A percentile compares a stretch with the other conserved stretches of the same genome.
These are phyloP conservation scores for Hozukius guyotensis DNA, from an alignment of 2,797 vertebrate genomes.

Conservation along the genomic window DNA sequence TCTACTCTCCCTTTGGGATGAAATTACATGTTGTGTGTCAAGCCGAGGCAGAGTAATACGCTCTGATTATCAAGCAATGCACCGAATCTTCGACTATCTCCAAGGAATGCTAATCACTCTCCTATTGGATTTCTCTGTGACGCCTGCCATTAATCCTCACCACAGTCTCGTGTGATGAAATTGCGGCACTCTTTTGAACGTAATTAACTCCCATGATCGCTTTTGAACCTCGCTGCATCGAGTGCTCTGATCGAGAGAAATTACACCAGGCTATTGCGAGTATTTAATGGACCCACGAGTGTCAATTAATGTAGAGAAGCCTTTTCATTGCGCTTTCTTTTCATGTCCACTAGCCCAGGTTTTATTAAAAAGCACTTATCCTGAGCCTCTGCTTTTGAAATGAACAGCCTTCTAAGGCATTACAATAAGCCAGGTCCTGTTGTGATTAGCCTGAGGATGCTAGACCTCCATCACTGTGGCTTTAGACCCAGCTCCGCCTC, in stretches of 20 bases:
- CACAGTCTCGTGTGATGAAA: constrained; percentile 63
- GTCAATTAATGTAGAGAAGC: constrained; percentile 76
- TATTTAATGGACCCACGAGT: constrained; percentile 76
- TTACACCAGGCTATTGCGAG: constrained; percentile 55
- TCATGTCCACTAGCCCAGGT: constrained; percentile 64
- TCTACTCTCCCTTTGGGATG: constrained; percentile 55
- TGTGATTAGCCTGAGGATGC: constrained; percentile 43
- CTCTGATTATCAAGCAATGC: constrained; percentile 71
- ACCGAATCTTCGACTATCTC: constrained; percentile 55
- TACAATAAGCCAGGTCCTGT: constrained; percentile 39
- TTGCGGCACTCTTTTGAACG: constrained; percentile 67
- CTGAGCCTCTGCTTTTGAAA: constrained; percentile 43
- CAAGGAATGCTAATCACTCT: constrained; percentile 74
- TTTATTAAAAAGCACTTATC: constrained; percentile 71
- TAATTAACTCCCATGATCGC: constrained; percentile 79
- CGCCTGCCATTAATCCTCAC: constrained; percentile 78
- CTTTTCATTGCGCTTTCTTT: constrained; percentile 70
- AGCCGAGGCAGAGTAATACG: constrained; percentile 51
- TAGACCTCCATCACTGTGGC: constrained; percentile 30
- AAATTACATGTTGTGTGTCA: constrained; percentile 71
- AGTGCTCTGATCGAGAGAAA: constrained; percentile 73
- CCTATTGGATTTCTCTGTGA: constrained; percentile 73
- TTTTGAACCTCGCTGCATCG: constrained; percentile 69
- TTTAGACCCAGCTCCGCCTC: constrained; percentile 9
- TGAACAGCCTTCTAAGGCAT: constrained; percentile 42